phyloP scores from a whole-genome alignment of 2,888 invertebrate genomes.

The Lithophane leautieri region DNA sequence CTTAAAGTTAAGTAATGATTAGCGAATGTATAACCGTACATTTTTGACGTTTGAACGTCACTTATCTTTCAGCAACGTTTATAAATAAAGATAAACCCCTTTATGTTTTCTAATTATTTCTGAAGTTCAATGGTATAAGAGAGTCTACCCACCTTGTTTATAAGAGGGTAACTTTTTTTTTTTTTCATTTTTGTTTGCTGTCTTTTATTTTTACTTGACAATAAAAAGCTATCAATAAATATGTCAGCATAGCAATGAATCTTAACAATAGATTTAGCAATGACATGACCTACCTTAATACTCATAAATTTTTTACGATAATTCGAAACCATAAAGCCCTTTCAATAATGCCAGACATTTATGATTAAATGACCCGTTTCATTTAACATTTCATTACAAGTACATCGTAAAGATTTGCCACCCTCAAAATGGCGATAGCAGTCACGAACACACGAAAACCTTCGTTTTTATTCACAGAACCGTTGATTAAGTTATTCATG shows the following conservation, averaged over 20 bases:
- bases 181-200: too few species aligned
- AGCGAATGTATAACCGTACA: too few species aligned
- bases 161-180: too few species aligned
- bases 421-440: constrained; percentile 16
- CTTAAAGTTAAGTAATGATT: too few species aligned
- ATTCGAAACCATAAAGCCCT: neutral
- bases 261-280: constrained; percentile 24
- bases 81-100: too few species aligned
- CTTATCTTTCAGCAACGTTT: too few species aligned
- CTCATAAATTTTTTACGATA: constrained; percentile 30
- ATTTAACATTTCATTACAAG: constrained; percentile 26
- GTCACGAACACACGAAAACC: constrained; percentile 21
- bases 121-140: too few species aligned
- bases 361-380: constrained; percentile 26
- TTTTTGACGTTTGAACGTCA: too few species aligned
- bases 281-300: constrained; percentile 25
- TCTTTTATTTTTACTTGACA: too few species aligned
- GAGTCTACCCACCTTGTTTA: too few species aligned
- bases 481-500: constrained; percentile 40
- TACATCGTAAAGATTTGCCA: constrained; percentile 36
- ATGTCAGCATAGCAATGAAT: neutral
- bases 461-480: constrained; percentile 17
- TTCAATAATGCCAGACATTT: constrained; percentile 31
- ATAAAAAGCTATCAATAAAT: too few species aligned
- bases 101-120: too few species aligned